Evolutionary conservation across 2,888 invertebrate species (phyloP).

Genomic region (Plagiodera versicolora): DNA sequence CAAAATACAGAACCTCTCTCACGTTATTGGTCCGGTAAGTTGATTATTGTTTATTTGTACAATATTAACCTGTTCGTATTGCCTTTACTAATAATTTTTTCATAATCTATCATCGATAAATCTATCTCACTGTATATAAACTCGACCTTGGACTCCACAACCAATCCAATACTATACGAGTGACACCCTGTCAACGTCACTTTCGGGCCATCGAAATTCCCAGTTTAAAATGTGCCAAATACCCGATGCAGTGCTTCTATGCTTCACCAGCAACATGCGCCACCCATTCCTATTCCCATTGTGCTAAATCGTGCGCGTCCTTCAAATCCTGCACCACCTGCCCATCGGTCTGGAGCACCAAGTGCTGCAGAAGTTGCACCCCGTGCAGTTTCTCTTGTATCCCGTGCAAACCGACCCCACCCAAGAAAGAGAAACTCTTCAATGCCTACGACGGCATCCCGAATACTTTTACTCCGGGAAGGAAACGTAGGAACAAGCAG

Average conservation of each 20-base stretch:
- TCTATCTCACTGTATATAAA: background rate
- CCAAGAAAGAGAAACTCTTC: constrained; percentile 18
- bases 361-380: constrained; percentile 11
- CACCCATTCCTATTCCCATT: background rate
- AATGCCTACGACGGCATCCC: constrained; percentile 7
- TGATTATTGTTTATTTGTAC: background rate
- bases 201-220: background rate
- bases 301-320: background rate
- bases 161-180: background rate
- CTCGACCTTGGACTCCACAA: background rate
- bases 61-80: background rate
- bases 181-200: background rate
- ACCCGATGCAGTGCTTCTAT: constrained; percentile 1
- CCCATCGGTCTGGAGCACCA: background rate
- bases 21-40: constrained; percentile 12
- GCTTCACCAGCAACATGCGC: background rate
- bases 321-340: constrained; percentile 5
- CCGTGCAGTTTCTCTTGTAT: constrained; percentile 10
- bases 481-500: background rate
- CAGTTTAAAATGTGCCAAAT: constrained; percentile 1
- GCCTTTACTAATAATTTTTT: background rate
- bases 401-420: constrained; percentile 7
- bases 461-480: background rate
- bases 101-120: too few relatives aligned
- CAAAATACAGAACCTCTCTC: constrained; percentile 11